These are phyloP conservation scores for Acheta domesticus DNA, from an alignment of 2,888 invertebrate genomes.

Conservation along the genomic window DNA sequence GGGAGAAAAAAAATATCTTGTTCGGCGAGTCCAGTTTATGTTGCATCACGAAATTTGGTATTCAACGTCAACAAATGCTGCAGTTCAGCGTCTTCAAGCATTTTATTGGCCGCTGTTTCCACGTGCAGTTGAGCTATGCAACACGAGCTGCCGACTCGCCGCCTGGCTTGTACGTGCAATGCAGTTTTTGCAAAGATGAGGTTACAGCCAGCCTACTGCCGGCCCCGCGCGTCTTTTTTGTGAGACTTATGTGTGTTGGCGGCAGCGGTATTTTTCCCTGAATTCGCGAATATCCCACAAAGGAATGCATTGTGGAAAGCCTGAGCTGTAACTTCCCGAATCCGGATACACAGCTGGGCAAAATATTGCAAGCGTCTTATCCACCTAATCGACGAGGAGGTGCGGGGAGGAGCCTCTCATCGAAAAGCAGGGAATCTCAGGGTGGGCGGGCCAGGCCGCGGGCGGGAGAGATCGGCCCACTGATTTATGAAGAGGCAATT, in stretches of 20 bases:
- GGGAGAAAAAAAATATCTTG: background rate
- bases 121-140: background rate
- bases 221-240: background rate
- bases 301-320: no score
- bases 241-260: background rate
- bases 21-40: background rate
- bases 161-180: background rate
- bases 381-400: no score
- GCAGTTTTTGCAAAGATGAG: background rate
- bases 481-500: slow-evolving; percentile 18
- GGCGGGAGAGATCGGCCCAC: background rate
- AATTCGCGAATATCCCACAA: background rate
- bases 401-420: no score
- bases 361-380: no score
- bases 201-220: background rate
- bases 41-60: background rate
- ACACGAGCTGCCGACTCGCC: background rate
- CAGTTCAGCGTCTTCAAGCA: background rate
- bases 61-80: background rate
- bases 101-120: background rate
- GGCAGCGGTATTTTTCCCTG: background rate
- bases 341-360: no score
- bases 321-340: no score
- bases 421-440: no score
- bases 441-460: background rate